Evolutionary conservation across 2,113 vertebrate species (phyloP).

Genomic region (Xiphorhynchus elegans): DNA sequence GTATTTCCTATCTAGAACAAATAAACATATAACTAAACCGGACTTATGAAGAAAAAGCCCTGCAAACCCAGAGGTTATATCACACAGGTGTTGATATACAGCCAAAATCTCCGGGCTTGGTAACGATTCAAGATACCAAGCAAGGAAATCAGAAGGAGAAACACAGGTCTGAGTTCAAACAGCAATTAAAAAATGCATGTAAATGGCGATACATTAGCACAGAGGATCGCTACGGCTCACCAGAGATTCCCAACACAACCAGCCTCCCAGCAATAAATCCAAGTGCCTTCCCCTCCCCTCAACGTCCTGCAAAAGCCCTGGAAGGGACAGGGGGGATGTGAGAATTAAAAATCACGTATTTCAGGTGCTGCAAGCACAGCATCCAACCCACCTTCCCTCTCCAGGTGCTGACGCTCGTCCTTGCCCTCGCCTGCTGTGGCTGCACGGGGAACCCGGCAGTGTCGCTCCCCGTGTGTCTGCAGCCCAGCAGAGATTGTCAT

Average conservation of each 20-base stretch:
- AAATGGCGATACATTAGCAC: not conserved
- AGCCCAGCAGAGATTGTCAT: conserved; percentile 79
- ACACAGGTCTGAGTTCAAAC: not conserved
- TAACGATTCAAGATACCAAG: not conserved
- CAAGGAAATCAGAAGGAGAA: not conserved
- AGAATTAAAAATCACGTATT: not conserved
- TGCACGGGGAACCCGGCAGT: not conserved
- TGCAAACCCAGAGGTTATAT: not conserved
- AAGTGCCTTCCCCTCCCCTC: not conserved
- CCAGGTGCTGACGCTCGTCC: not conserved
- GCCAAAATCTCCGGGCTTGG: not conserved
- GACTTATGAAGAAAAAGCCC: not conserved
- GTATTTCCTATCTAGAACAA: not conserved
- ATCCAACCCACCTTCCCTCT: conserved; percentile 64
- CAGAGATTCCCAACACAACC: not conserved
- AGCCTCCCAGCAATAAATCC: not conserved
- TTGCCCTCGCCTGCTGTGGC: not conserved
- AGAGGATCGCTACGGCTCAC: not conserved
- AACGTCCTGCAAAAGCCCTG: no score
- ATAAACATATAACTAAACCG: not conserved
- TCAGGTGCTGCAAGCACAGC: not conserved
- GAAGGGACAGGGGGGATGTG: no score
- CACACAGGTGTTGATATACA: not conserved
- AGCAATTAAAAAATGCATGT: not conserved
- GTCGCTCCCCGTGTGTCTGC: conserved; percentile 64